Evolutionary conservation across 2,113 vertebrate species (phyloP), one percentile per base, ranked within the genome.

Genomic region (Argyrosomus japonicus): DNA sequence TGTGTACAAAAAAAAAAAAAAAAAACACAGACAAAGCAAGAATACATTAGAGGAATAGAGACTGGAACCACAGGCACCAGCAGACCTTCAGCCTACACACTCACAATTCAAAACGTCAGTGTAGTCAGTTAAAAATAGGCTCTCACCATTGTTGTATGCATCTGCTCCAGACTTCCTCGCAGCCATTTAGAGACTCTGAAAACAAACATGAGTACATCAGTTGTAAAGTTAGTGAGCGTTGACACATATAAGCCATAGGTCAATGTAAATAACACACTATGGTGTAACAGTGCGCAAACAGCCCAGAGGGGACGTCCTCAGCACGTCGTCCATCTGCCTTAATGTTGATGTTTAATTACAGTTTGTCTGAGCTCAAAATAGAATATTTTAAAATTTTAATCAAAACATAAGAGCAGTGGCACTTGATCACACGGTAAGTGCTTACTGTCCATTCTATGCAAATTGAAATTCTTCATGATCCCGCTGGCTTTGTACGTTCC

Each of bases 151-250:
- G 93, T 95, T 96, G 87, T 97, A 96, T 95, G 95, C 95, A 92
- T 99, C 98, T 84, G 97, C 95, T 93, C 96, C 97, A 94, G 96
- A 97, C 95, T 97, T 98, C 96, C 96, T 97, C 93, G 96, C 96
- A 98, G 97, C 98, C 98, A 99, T 99, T 98, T 97, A 99, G 96
- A 96, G 96, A 82, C 85, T 88, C 96, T 97, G 92, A 94, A 96
- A 93, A 94, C 40, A 96, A 69, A 84, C 67, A 71, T 1, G 23
- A 47, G 43, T 7, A 62, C 3, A 48, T 3, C 6, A 45, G 32
- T 9, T 64, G 17, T 51, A 32, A 29, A 18, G 1, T 48, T 18
- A 77, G 23, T 29, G 48, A 61, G 19, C 60, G 40, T 29, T 69
- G 8, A 73, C 50, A 23, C 45, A 60, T 65, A 67, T 19, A 78